A percentile compares a stretch with the other conserved stretches of the same genome.
phyloP scores from a whole-genome alignment of 2,113 vertebrate genomes.

The Amphilophus citrinellus region DNA sequence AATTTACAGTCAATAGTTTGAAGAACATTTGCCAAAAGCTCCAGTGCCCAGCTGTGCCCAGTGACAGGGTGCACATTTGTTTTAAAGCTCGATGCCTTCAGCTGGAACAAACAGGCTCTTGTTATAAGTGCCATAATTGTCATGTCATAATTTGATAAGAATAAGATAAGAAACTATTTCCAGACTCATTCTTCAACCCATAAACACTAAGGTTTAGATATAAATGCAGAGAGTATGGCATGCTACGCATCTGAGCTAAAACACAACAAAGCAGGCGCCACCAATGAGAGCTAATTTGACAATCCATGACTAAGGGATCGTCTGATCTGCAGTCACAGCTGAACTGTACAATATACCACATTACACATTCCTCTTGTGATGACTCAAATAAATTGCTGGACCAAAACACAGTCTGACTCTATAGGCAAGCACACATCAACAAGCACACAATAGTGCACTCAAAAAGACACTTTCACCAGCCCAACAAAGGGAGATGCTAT shows the following conservation, averaged over 20 bases:
- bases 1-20: background rate
- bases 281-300: background rate
- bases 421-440: constrained; percentile 64
- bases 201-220: background rate
- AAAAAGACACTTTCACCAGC: constrained; percentile 65
- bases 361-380: constrained; percentile 38
- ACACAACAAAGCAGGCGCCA: background rate
- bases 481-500: constrained; percentile 70
- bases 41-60: background rate
- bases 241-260: background rate
- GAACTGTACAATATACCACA: constrained; percentile 20
- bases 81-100: background rate
- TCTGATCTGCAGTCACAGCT: background rate
- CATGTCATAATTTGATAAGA: background rate
- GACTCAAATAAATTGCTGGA: constrained; percentile 56
- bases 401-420: constrained; percentile 64
- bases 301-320: constrained; percentile 20
- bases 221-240: background rate
- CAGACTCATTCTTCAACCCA: background rate
- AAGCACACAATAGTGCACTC: constrained; percentile 66
- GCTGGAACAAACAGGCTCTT: no score
- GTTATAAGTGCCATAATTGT: background rate
- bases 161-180: background rate
- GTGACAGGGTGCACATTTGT: background rate
- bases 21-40: background rate